Evolutionary conservation across 2,113 vertebrate genomes (phyloP).

Genomic region (Thamnophis sirtalis): DNA sequence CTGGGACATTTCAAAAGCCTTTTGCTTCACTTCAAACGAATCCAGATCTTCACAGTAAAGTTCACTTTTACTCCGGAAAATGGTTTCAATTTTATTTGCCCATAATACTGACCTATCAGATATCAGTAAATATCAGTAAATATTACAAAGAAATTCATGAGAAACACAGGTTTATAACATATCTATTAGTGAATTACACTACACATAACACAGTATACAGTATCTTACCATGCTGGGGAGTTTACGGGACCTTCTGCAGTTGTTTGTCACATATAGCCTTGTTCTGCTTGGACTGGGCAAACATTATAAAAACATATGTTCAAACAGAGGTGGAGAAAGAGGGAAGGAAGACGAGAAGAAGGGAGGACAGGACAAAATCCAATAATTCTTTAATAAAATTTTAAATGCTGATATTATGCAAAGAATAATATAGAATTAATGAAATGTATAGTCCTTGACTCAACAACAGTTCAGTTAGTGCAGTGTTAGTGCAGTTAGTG

Average conservation of each 20-base stretch:
- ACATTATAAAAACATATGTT: not conserved
- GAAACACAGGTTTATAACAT: not conserved
- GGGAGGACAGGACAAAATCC: not conserved
- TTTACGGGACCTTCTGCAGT: not conserved
- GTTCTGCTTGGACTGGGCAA: not conserved
- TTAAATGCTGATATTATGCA: not conserved
- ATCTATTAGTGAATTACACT: not conserved
- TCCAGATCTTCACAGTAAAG: not conserved
- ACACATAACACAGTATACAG: not conserved
- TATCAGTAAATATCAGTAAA: not conserved
- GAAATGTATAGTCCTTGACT: not conserved
- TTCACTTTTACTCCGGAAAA: not conserved
- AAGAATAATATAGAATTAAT: not conserved
- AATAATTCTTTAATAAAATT: not conserved
- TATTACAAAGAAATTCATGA: not conserved
- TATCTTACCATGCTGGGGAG: not conserved
- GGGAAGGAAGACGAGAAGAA: not conserved
- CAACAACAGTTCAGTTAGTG: not conserved
- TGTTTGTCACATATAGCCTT: not conserved
- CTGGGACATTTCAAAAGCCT: not conserved
- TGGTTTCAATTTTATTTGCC: not conserved
- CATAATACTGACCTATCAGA: not conserved
- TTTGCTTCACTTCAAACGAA: not conserved
- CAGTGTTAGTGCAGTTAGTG: too few relatives aligned
- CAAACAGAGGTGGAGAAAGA: not conserved